Evolutionary conservation across 2,888 invertebrate species (phyloP).

Genomic region (Bruchidius siliquastri): DNA sequence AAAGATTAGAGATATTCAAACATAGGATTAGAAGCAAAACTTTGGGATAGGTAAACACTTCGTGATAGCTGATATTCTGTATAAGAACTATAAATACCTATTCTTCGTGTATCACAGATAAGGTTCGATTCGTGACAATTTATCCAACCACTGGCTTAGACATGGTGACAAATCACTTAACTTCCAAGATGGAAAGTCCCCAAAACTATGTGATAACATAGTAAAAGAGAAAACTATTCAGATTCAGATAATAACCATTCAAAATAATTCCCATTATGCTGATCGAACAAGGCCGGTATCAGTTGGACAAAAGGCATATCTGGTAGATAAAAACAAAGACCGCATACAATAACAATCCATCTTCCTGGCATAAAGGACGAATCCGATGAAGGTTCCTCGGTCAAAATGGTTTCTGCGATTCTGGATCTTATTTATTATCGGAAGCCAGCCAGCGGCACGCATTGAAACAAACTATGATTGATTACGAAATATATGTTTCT

Average conservation of each 20-base stretch:
- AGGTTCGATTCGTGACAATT: too few relatives aligned
- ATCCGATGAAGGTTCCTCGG: neutral
- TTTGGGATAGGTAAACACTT: too few relatives aligned
- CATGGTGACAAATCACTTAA: too few relatives aligned
- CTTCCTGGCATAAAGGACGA: neutral
- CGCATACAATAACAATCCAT: neutral
- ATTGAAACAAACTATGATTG: neutral
- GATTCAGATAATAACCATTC: neutral
- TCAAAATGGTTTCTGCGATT: neutral
- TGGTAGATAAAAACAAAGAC: neutral
- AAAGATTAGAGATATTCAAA: too few relatives aligned
- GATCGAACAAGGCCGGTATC: neutral
- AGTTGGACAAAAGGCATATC: neutral
- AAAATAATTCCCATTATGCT: neutral
- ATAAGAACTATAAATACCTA: too few relatives aligned
- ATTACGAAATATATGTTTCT: neutral
- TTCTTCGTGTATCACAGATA: too few relatives aligned
- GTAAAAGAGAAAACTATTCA: too few relatives aligned
- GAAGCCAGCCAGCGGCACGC: neutral
- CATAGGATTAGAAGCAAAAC: too few relatives aligned
- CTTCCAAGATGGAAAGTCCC: too few relatives aligned
- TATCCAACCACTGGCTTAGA: too few relatives aligned
- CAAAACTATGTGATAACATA: too few relatives aligned
- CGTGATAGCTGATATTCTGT: too few relatives aligned
- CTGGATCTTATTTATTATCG: neutral